Evolutionary conservation across 1,140 invertebrate genomes (phyloP).

Genomic region (Rhagoletis pomonella): DNA sequence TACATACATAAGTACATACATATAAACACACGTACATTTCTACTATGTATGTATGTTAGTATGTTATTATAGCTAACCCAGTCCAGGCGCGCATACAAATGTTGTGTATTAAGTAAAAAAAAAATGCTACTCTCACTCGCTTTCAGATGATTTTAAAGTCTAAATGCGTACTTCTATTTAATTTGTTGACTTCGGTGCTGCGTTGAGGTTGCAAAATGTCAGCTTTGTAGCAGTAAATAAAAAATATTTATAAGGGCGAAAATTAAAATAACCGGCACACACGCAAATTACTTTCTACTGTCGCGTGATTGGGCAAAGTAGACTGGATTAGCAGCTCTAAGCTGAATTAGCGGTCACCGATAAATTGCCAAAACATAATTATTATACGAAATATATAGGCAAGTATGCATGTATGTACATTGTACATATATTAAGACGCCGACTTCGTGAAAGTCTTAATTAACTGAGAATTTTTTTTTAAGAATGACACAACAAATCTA

Average conservation of each 20-base stretch:
- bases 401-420: too few relatives aligned
- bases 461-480: too few relatives aligned
- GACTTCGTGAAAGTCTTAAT: too few relatives aligned
- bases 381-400: too few relatives aligned
- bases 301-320: too few relatives aligned
- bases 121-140: neutral
- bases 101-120: neutral
- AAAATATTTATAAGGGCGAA: conserved; percentile 7
- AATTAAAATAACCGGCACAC: neutral
- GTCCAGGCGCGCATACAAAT: neutral
- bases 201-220: neutral
- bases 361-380: too few relatives aligned
- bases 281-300: neutral
- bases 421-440: too few relatives aligned
- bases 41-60: neutral
- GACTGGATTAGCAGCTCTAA: too few relatives aligned
- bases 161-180: neutral
- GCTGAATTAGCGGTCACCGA: too few relatives aligned
- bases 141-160: neutral
- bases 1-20: neutral
- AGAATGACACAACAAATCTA: too few relatives aligned
- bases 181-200: neutral
- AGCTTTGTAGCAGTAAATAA: conserved; percentile 6
- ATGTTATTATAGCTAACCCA: neutral
- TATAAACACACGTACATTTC: neutral